These are phyloP conservation scores for Tortrix viridana DNA, from an alignment of 2,888 invertebrate genomes.

Conservation along the genomic window DNA sequence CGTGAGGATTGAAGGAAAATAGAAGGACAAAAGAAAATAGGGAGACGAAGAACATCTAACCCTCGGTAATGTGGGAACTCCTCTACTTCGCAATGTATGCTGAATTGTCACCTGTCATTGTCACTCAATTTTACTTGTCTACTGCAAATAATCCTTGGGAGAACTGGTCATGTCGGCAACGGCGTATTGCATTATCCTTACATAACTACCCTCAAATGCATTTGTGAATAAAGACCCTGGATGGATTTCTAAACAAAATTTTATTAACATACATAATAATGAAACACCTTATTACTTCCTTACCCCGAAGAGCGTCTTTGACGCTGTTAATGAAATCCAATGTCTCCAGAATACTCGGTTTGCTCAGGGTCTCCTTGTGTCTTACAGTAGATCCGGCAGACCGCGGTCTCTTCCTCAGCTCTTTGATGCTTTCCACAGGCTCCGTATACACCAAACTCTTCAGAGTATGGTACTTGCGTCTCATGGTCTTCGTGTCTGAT, in stretches of 20 bases:
- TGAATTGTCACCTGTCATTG: too few relatives aligned
- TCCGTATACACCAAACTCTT: conserved; percentile 76
- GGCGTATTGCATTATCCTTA: too few relatives aligned
- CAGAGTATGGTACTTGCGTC: conserved; percentile 58
- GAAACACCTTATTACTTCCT: conserved; percentile 42
- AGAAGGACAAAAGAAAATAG: too few relatives aligned
- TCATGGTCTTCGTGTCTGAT: conserved; percentile 63
- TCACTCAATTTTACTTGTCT: too few relatives aligned
- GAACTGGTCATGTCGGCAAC: too few relatives aligned
- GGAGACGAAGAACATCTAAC: too few relatives aligned
- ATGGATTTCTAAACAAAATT: background rate
- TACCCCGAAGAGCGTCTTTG: conserved; percentile 72
- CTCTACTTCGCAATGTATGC: too few relatives aligned
- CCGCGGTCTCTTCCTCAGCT: conserved; percentile 68
- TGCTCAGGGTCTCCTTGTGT: conserved; percentile 67
- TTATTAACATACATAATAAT: background rate
- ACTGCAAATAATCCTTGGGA: too few relatives aligned
- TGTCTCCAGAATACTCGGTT: conserved; percentile 76
- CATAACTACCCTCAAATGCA: too few relatives aligned
- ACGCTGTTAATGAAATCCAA: conserved; percentile 78
- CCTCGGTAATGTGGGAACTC: too few relatives aligned
- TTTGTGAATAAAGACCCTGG: too few relatives aligned
- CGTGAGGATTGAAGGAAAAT: too few relatives aligned
- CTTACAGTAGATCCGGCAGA: conserved; percentile 77
- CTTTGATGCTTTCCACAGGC: conserved; percentile 70